Base-by-base conservation (phyloP, 2,888 invertebrate species). In the Cloeon dipterum region DNA sequence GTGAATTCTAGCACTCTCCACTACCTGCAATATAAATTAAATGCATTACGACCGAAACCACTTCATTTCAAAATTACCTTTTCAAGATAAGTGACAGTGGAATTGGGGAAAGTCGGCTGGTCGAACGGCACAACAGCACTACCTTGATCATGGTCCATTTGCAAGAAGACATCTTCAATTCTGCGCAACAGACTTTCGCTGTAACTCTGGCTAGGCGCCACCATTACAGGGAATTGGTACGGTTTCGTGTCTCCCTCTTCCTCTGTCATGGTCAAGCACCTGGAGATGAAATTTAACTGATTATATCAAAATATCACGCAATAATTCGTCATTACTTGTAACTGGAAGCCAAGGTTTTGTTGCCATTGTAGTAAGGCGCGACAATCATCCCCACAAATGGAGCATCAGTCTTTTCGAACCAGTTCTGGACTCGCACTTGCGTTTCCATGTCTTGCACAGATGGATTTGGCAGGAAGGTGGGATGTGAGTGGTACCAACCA, bases 401-500 rank as follows among this genome's bases (percentile, higher is more conserved):
- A 42, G 58, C 55, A 42, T 61, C 60, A 7, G 56, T 51, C 32
- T 60, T 61, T 26, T 58, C 58, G 39, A 65, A 61, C 53, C 61
- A 61, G 29, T 60, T 53, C 53, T 72, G 70, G 47, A 69, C 62
- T 38, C 63, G 62, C 21, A 61, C 57, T 55, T 77, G 77, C 25
- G 73, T 67, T 47, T 61, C 61, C 42, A 78, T 59, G 56, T 78
- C 78, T 45, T 65, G 65, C 14, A 65, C 59, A 0, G 77, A 77
- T 1, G 79, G 79, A 49, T 70, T 63, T 1, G 74, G 65, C 3
- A 68, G 62, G 57, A 77, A 78, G 18, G 59, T 56, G 2, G 78
- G 77, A 59, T 78, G 78, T 20, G 77, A 76, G 61, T 78, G 78
- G 56, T 75, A 77, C 79, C 79, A 78, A 18, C 74, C 77, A 39